Evolutionary conservation across 1,140 invertebrate genomes (phyloP), one percentile per base, ranked within the genome.

Genomic region (Augochlora pura): DNA sequence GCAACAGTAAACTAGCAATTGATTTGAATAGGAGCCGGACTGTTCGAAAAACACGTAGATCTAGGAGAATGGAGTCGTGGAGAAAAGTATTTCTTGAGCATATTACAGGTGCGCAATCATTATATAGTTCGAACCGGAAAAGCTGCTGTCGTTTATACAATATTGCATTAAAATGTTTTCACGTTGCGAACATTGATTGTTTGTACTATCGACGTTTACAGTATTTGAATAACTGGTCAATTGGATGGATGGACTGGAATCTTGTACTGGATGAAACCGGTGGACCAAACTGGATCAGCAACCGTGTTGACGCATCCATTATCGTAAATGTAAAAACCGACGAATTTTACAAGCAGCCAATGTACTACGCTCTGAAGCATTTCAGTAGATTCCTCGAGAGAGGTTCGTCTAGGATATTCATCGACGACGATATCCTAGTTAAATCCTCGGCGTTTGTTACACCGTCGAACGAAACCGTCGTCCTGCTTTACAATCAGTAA

Each of bases 161-260:
- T 0, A 4, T 49, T 8, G 12, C 10, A 49, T 32, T 32, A 32
- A 1, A 49, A 14, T 12, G 16, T 16, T 16, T 49, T 4, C 3
- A 10, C 46, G 12, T 16, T 16, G 12, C 46, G 16, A 12, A 49
- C 10, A 14, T 49, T 49, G 16, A 12, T 14, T 49, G 16, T 3
- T 10, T 49, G 12, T 16, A 4, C 12, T 16, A 10, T 49, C 1
- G 16, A 49, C 46, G 4, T 54, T 83, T 93, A 0, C 90, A 97
- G 94, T 96, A 97, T 91, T 89, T 97, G 52, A 95, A 95, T 80
- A 94, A 96, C 88, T 95, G 92, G 89, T 94, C 94, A 76, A 95
- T 94, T 88, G 96, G 96, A 6, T 98, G 97, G 97, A 94, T 97
- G 8, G 98, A 99, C 90, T 99, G 98, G 98, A 99, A 98, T 91